Conservation (phyloP, 2,113 vertebrate genomes). For the Falcunculus frontatus region DNA sequence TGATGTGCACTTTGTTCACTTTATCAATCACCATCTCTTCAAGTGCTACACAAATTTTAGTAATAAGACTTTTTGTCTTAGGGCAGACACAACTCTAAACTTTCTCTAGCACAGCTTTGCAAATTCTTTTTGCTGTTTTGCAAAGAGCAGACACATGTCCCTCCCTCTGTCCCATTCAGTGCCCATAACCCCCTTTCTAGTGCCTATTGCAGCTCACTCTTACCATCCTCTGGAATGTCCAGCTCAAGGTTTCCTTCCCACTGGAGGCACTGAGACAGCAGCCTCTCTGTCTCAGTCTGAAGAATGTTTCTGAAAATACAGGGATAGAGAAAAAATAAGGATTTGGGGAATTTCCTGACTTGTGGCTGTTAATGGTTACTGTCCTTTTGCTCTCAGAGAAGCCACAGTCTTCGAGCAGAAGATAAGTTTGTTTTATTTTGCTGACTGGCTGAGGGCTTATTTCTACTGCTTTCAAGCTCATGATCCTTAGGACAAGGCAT, state of each 20-base stretch:
- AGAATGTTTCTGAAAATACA: constrained; percentile 77
- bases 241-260: constrained; percentile 83
- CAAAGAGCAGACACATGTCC: background rate
- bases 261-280: constrained; percentile 69
- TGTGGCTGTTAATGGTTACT: too few species aligned
- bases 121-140: background rate
- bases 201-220: background rate
- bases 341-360: background rate
- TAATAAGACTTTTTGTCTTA: background rate
- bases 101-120: background rate
- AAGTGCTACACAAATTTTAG: background rate
- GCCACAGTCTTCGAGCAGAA: background rate
- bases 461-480: background rate
- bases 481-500: background rate
- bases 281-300: constrained; percentile 71
- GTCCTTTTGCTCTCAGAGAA: background rate
- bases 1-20: background rate
- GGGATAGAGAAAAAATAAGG: background rate
- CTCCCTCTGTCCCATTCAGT: background rate
- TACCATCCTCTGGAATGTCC: constrained; percentile 90
- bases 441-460: background rate
- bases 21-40: fast-evolving
- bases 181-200: fast-evolving
- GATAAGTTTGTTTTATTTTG: background rate
- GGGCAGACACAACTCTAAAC: background rate